A percentile compares a stretch with the other conserved stretches of the same genome.
Conservation (phyloP, 2,888 invertebrate species). For the Dugesia japonica region DNA sequence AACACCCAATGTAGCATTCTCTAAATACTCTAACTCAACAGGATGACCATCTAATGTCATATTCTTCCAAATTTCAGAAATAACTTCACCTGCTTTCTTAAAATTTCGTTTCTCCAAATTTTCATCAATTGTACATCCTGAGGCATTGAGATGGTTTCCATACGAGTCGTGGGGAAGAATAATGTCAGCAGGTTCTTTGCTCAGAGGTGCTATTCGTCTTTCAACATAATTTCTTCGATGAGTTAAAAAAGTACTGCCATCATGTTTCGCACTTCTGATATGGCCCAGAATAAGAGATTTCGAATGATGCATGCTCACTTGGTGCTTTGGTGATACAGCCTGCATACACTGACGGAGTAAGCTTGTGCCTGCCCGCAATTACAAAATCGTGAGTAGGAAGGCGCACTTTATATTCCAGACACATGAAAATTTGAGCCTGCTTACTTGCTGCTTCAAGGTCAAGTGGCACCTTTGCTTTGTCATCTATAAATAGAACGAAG, state of each 20-base stretch:
- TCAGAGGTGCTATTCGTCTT: slow-evolving; percentile 43
- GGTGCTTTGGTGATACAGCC: not conserved
- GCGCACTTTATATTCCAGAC: slow-evolving; percentile 35
- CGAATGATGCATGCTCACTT: not conserved
- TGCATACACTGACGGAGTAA: slow-evolving; percentile 38
- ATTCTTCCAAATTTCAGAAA: too few relatives aligned
- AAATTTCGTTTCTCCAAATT: too few relatives aligned
- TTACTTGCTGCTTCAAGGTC: slow-evolving; percentile 45
- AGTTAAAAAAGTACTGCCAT: not conserved
- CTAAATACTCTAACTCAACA: too few relatives aligned
- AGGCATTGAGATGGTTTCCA: too few relatives aligned
- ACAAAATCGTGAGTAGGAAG: slow-evolving; percentile 35
- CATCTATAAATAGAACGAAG: slow-evolving; percentile 40
- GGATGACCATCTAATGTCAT: too few relatives aligned
- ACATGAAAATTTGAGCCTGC: slow-evolving; percentile 40
- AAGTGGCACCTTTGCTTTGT: slow-evolving; percentile 43
- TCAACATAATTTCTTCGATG: slow-evolving; percentile 39
- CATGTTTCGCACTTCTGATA: not conserved
- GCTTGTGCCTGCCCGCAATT: slow-evolving; percentile 39
- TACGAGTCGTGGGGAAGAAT: too few relatives aligned
- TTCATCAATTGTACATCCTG: too few relatives aligned
- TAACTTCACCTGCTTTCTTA: too few relatives aligned
- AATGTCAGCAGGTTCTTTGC: slow-evolving; percentile 38
- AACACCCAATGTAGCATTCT: too few relatives aligned
- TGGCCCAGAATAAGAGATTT: not conserved